Base-by-base conservation (phyloP, 2,888 invertebrate species). In the Aphidoletes aphidimyza region DNA sequence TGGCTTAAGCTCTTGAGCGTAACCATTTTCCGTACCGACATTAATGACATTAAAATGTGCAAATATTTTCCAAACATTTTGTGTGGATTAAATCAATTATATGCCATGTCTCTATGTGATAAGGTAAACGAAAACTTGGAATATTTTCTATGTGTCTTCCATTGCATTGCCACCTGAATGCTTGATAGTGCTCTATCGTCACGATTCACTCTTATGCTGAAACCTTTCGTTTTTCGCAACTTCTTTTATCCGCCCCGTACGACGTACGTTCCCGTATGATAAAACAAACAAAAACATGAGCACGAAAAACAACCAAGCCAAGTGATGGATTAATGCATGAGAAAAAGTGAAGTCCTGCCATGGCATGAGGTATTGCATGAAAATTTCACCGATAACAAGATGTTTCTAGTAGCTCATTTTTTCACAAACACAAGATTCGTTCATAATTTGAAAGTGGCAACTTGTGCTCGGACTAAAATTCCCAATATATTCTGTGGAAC, bases 251-350 rank as follows among this genome's bases (percentile, higher is more conserved):
- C 17, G 2, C 2, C 17, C 2, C 17, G 19, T 19, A 47, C 47
- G n/a, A 11, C 47, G 19, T 19, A 5, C 47, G 19, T 19, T 22
- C 54, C 2, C 22, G 22, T 6, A 30, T 6, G 69, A 69, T 69
- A 69, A 69, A 17, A 69, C 69, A 69, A 69, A 69, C 69, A 14
- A 30, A 69, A 69, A n/a, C n/a, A n/a, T n/a, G n/a, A n/a, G n/a
- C 69, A 69, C 30, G 34, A 26, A 30, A 69, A 69, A 69, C 26
- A 30, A 14, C 34, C n/a, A n/a, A 69, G 69, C 14, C 14, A 69
- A 69, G 69, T 69, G 69, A 30, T 69, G 69, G 69, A 69, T 30
- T 69, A 69, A 30, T 69, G 34, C 14, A 14, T n/a, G 17, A 34
- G 30, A 30, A 69, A 69, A 69, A 69, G 69, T 22, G 5, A 54